These are phyloP conservation scores for Brachylomia viminalis DNA, from an alignment of 2,888 invertebrate genomes.

Conservation along the genomic window DNA sequence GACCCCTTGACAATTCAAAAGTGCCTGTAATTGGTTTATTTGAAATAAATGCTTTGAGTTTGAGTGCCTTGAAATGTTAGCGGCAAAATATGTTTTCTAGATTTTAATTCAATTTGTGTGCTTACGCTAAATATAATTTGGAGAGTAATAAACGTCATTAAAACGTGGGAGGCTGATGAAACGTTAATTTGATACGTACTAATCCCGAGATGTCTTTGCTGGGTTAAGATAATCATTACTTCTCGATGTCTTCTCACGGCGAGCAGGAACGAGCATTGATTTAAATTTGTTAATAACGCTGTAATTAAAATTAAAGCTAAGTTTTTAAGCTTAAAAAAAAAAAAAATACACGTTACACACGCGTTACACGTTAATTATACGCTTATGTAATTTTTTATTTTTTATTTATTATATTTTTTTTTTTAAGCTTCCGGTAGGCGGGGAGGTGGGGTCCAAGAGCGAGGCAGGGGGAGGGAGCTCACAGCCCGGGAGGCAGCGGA, in stretches of 20 bases:
- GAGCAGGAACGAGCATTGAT: neutral
- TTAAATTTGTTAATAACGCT: neutral
- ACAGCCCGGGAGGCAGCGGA: too few species aligned
- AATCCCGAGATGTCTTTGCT: slow-evolving; percentile 6
- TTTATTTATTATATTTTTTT: too few species aligned
- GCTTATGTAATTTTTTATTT: too few species aligned
- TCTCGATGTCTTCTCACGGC: neutral
- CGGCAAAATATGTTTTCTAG: neutral
- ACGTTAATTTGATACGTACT: slow-evolving; percentile 14
- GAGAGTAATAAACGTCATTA: slow-evolving; percentile 7
- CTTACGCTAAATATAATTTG: neutral
- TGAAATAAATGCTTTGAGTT: too few species aligned
- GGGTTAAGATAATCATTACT: neutral
- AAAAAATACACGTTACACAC: too few species aligned
- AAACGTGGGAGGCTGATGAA: slow-evolving; percentile 1
- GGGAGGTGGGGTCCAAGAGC: too few species aligned
- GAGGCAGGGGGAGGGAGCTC: too few species aligned
- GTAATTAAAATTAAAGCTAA: neutral
- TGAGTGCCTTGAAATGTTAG: neutral
- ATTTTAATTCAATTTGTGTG: slow-evolving; percentile 19
- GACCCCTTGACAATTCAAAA: too few species aligned
- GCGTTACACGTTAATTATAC: too few species aligned
- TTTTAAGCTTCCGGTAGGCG: too few species aligned
- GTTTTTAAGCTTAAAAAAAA: neutral
- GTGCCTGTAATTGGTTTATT: too few species aligned